Base-by-base conservation (phyloP, 2,797 vertebrate species). In the Spinus pinus region DNA sequence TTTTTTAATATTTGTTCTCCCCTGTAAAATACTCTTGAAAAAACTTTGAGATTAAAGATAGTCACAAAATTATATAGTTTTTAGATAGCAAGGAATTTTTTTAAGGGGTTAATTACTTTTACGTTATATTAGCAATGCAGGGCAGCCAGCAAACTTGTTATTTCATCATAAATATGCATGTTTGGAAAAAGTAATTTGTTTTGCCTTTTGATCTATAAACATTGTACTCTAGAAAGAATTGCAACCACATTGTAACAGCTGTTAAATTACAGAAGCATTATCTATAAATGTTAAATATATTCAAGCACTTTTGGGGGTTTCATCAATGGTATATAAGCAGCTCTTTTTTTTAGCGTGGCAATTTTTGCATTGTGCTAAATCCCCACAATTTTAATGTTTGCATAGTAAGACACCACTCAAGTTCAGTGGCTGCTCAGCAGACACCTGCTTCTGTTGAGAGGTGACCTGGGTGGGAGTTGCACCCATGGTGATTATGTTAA, bases 401-500 rank as follows among this genome's bases (percentile, higher is more conserved):
- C 22, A 42, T 4, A 21, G 35, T 14, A 21, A 75, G 66, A 21
- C 41, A 50, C 46, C 24, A 37, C 53, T 83, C 35, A 22, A 4
- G n/a, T 31, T 80, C 73, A 65, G 81, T 16, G 50, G 24, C 13
- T 20, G 46, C 47, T 81, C 60, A 80, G 90, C 82, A 95, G 94
- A 83, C 82, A 86, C 77, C 82, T 94, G 80, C 82, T 24, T 37
- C 67, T 33, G 62, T 37, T 51, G 31, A 81, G 90, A 91, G 74
- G 58, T 91, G 92, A 95, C 94, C 85, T 95, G 71, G 8, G 88
- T 88, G 67, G 91, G 90, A 93, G 89, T 53, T 89, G 65, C 51
- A 58, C 14, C 61, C 49, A 1, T 39, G 72, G 89, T 39, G 94
- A 96, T 97, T 95, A 97, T 16, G 72, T 80, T 97, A 97, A 97